Percentiles rank a stretch among this genome's conserved stretches.
phyloP scores from a whole-genome alignment of 2,113 vertebrate species.

The Colius striatus region DNA sequence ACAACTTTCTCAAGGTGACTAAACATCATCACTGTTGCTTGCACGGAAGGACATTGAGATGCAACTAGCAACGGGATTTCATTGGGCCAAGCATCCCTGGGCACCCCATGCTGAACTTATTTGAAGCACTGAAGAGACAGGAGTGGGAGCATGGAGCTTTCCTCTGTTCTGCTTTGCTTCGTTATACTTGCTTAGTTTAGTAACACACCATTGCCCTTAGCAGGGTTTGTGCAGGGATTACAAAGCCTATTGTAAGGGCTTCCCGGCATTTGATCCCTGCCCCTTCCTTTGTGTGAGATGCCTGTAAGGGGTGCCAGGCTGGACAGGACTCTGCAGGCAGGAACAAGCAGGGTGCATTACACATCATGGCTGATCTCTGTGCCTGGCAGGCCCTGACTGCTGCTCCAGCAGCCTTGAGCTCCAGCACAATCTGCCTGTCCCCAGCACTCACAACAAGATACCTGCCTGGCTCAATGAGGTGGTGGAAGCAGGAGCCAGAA shows the following conservation, averaged over 20 bases:
- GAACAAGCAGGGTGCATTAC: not conserved
- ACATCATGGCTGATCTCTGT: not conserved
- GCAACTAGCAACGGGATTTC: not conserved
- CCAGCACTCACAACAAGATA: fast-evolving
- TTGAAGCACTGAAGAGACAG: not conserved
- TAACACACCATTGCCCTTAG: not conserved
- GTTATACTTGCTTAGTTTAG: not conserved
- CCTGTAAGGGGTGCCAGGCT: not conserved
- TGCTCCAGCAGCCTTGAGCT: not conserved
- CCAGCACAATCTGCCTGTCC: not conserved
- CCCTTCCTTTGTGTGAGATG: not conserved
- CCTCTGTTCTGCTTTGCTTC: not conserved
- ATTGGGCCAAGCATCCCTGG: not conserved
- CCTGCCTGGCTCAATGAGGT: not conserved
- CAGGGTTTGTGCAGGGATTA: not conserved
- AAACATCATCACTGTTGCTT: not conserved
- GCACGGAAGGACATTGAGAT: not conserved
- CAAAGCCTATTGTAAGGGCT: not conserved
- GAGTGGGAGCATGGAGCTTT: not conserved
- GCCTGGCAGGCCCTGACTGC: not conserved
- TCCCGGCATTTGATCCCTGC: not conserved
- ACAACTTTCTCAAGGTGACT: slow-evolving; percentile 9
- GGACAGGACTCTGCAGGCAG: not conserved
- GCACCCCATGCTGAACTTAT: not conserved
- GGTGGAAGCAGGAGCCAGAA: not conserved